Percentiles rank a stretch among this genome's conserved stretches.
phyloP scores from a whole-genome alignment of 2,888 invertebrate genomes.

The Pelosia muscerda region DNA sequence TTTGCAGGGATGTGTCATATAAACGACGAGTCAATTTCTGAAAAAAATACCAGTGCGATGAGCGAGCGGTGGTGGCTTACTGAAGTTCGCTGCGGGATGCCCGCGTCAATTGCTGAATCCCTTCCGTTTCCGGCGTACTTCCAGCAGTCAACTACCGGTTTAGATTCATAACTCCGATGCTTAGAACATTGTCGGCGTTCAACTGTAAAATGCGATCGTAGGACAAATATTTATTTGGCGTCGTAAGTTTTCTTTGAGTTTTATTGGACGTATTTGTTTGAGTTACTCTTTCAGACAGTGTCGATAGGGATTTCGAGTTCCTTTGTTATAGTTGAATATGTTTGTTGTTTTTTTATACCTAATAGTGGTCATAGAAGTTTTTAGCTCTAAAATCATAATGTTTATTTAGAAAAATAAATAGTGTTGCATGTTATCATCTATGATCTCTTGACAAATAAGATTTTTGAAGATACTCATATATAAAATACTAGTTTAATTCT shows the following conservation, averaged over 20 bases:
- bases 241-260: conserved; percentile 58
- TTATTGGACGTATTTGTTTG: conserved; percentile 44
- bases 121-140: conserved; percentile 77
- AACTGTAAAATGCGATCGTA: conserved; percentile 70
- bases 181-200: conserved; percentile 70
- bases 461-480: no score
- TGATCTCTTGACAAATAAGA: no score
- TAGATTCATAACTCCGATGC: conserved; percentile 72
- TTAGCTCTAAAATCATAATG: background rate
- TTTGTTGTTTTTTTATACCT: background rate
- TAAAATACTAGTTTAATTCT: background rate
- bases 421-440: no score
- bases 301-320: background rate
- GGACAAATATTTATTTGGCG: conserved; percentile 61
- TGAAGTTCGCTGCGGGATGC: conserved; percentile 67
- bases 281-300: conserved; percentile 7
- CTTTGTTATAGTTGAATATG: background rate
- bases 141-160: conserved; percentile 70
- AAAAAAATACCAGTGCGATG: conserved; percentile 62
- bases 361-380: background rate
- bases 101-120: conserved; percentile 81
- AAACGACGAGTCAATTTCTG: conserved; percentile 61
- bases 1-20: conserved; percentile 43
- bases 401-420: no score
- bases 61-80: conserved; percentile 56